Percentiles rank a stretch among this genome's conserved stretches.
phyloP scores from a whole-genome alignment of 2,888 invertebrate species.

The Embidobia sp. region DNA sequence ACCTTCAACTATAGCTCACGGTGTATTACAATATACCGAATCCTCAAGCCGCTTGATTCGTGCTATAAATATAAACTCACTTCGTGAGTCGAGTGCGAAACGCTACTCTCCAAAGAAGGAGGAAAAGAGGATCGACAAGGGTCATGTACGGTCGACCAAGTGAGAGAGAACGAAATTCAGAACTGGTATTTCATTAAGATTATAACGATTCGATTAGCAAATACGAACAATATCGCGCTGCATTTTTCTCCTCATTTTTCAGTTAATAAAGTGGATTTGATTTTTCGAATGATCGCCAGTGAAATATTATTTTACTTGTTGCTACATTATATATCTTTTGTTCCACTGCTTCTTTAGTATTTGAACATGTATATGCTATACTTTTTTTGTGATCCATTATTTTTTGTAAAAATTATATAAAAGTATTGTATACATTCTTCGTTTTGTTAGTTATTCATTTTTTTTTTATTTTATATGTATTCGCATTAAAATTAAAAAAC shows the following conservation, averaged over 20 bases:
- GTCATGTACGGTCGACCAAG: slow-evolving; percentile 63
- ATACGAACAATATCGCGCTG: slow-evolving; percentile 29
- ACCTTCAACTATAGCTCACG: slow-evolving; percentile 70
- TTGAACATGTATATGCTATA: too few relatives aligned
- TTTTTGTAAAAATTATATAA: too few relatives aligned
- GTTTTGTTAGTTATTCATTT: too few relatives aligned
- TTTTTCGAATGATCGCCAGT: too few relatives aligned
- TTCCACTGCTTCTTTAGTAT: too few relatives aligned
- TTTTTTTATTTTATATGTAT: too few relatives aligned
- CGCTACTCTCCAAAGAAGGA: slow-evolving; percentile 62
- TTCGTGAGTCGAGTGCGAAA: slow-evolving; percentile 75
- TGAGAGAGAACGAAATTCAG: slow-evolving; percentile 64
- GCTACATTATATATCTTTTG: too few relatives aligned
- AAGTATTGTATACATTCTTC: too few relatives aligned
- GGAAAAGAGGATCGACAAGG: slow-evolving; percentile 67
- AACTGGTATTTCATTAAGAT: slow-evolving; percentile 69
- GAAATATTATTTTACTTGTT: too few relatives aligned
- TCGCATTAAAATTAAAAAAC: too few relatives aligned
- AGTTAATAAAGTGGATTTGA: too few relatives aligned
- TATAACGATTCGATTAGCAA: slow-evolving; percentile 53
- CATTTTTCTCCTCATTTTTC: neutral
- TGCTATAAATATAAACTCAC: slow-evolving; percentile 76
- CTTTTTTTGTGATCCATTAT: too few relatives aligned
- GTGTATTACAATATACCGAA: slow-evolving; percentile 63
- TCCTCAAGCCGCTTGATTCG: slow-evolving; percentile 66